Evolutionary conservation across 2,888 invertebrate genomes (phyloP).

Genomic region (Mycalesis mineus): DNA sequence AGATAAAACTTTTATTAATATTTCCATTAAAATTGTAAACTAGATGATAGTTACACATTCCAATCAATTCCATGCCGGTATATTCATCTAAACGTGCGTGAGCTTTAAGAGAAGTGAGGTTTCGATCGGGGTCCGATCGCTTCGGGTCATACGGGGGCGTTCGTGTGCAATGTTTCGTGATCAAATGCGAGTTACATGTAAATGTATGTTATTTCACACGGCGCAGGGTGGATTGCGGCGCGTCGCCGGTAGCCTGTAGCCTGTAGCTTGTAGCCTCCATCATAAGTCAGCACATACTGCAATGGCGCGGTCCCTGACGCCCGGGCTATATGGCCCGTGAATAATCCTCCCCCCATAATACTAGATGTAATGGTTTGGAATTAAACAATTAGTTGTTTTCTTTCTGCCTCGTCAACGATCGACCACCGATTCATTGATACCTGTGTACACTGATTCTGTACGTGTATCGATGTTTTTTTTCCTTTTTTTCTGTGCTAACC

Average conservation of each 20-base stretch:
- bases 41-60: too few species aligned
- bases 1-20: too few species aligned
- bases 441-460: conserved; percentile 4
- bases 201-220: conserved; percentile 39
- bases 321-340: conserved; percentile 73
- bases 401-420: conserved; percentile 69
- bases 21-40: too few species aligned
- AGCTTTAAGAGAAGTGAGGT: conserved; percentile 4
- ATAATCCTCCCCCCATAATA: conserved; percentile 70
- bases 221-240: conserved; percentile 29
- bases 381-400: conserved; percentile 77
- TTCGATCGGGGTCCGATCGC: conserved; percentile 4
- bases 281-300: conserved; percentile 37
- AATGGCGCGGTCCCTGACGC: conserved; percentile 51
- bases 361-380: conserved; percentile 74
- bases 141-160: conserved; percentile 25
- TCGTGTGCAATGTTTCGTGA: conserved; percentile 39
- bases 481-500: conserved; percentile 11
- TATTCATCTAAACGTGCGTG: neutral
- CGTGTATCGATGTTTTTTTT: conserved; percentile 5
- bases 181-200: conserved; percentile 44
- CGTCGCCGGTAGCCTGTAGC: neutral
- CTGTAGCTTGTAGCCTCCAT: conserved; percentile 29
- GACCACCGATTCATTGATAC: conserved; percentile 34
- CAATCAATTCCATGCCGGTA: too few species aligned